Conservation (phyloP, 2,113 vertebrate genomes). For the Pogonocichla stellata region DNA sequence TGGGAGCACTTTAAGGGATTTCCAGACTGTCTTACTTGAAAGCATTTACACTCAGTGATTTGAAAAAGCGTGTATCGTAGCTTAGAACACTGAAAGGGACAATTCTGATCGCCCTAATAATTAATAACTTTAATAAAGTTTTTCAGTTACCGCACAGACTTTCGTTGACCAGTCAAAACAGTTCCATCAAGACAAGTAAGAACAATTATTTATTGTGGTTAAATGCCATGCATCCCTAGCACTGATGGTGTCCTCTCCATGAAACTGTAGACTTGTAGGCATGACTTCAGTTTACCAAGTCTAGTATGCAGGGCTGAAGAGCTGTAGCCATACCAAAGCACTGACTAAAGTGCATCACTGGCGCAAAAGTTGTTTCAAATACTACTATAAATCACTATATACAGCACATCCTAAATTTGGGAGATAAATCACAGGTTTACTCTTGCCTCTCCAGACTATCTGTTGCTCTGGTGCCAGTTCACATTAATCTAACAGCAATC, state of each 20-base stretch:
- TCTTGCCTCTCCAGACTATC: neutral
- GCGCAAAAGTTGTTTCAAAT: neutral
- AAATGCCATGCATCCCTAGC: neutral
- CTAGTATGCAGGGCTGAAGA: neutral
- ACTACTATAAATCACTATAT: neutral
- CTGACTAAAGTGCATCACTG: neutral
- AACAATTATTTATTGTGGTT: neutral
- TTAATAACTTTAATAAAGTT: neutral
- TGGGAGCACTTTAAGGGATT: neutral
- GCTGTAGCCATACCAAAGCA: neutral
- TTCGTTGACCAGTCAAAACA: neutral
- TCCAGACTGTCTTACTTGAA: neutral
- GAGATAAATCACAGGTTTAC: neutral
- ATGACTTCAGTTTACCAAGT: neutral
- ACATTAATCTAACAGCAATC: neutral
- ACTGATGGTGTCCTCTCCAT: neutral
- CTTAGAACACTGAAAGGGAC: neutral
- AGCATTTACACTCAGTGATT: neutral
- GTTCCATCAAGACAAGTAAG: neutral
- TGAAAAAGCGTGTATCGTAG: neutral
- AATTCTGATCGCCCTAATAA: neutral
- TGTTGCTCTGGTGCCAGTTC: neutral
- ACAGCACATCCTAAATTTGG: neutral
- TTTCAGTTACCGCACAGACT: neutral
- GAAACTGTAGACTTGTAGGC: neutral